These are phyloP conservation scores for Helicoverpa assulta DNA, from an alignment of 2,888 invertebrate genomes.

Conservation along the genomic window DNA sequence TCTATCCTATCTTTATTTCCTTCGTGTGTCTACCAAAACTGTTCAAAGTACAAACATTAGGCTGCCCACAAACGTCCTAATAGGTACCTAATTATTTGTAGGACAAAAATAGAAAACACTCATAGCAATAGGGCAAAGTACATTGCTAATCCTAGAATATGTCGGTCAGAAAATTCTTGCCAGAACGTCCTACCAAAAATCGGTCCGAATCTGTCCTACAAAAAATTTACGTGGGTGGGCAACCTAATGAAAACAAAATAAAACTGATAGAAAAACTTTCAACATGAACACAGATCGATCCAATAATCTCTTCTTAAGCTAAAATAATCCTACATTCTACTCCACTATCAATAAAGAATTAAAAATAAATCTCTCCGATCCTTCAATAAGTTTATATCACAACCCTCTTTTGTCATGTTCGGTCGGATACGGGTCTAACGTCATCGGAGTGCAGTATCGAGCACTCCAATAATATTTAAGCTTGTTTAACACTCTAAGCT, in stretches of 20 bases:
- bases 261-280: neutral
- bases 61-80: no score
- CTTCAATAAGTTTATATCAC: slow-evolving; percentile 5
- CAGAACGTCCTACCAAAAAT: no score
- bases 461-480: slow-evolving; percentile 41
- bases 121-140: no score
- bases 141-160: no score
- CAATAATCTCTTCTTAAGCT: neutral
- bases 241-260: neutral
- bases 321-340: neutral
- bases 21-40: no score
- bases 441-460: slow-evolving; percentile 37
- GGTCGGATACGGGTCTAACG: slow-evolving; percentile 21
- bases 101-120: no score
- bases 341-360: neutral
- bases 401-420: slow-evolving; percentile 4
- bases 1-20: no score
- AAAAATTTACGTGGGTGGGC: no score
- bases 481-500: neutral
- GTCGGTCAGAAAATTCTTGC: no score
- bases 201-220: no score
- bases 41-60: no score
- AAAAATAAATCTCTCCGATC: neutral
- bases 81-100: no score
- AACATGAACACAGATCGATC: neutral